Evolutionary conservation across 2,888 invertebrate species (phyloP), one percentile per base, ranked within the genome.

Genomic region (Balanococcus diminutus): DNA sequence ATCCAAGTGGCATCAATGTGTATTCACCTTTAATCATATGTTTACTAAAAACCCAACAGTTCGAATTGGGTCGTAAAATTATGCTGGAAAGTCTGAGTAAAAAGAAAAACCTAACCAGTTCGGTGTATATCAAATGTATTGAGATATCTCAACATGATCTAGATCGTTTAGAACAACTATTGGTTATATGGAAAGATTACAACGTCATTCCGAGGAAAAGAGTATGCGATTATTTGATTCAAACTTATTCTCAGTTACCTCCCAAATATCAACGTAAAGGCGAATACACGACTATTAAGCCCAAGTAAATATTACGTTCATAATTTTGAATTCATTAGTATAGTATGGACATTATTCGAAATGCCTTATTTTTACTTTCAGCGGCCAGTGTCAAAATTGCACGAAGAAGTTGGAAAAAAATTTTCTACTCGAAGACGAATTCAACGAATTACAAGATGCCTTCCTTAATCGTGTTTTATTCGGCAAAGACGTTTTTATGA

Each of bases 401-500:
- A 89, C 90, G 0, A 88, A 90, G 25, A 89, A 89, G 32, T 90
- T 96, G 87, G 88, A 91, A 14, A 89, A 90, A 84, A 90, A 93
- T 72, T 89, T 90, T 42, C 88, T 96, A 56, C 91, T 91, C 0
- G 88, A 91, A 25, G 90, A 92, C 25, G 94, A 96, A 89, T 96
- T 95, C 89, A 87, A 90, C 0, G 88, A 89, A 36, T 89, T 97
- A 42, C 92, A 92, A 87, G 88, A 91, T n/a, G 91, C 91, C 86
- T 92, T 96, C 87, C 91, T 95, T 79, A 91, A 94, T 9, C 93
- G 93, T 87, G 92, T 95, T 0, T 92, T 97, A 28, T 90, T 95
- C 87, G 93, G 95, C 1, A 92, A 92, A 8, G 94, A 96, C 90
- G 90, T 96, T 51, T 96, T 95, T 89, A 89, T 92, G 32, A 94